Conservation (phyloP, 2,113 vertebrate species). For the Erpornis zantholeuca region DNA sequence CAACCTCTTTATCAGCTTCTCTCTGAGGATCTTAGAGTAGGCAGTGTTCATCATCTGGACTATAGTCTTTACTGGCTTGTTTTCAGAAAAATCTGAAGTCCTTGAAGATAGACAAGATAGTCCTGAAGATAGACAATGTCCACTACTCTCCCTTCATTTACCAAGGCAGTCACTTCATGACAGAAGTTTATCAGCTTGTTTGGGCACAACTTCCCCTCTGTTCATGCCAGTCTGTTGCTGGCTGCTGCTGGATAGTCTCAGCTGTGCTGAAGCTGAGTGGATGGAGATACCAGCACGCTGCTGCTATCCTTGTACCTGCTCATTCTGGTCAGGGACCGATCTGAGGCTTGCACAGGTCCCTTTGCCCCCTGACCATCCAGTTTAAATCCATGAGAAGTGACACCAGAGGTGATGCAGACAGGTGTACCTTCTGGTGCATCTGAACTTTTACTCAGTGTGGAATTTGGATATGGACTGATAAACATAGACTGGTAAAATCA, state of each 20-base stretch:
- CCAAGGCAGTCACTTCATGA: background rate
- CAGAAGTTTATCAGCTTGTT: background rate
- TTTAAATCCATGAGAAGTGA: background rate
- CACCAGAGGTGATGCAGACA: background rate
- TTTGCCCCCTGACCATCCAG: background rate
- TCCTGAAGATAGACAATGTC: background rate
- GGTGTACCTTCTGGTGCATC: background rate
- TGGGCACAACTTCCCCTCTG: background rate
- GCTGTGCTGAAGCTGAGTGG: background rate
- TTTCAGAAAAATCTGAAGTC: background rate
- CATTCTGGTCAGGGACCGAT: background rate
- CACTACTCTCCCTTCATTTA: background rate
- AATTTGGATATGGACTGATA: background rate
- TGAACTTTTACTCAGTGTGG: background rate
- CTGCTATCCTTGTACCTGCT: background rate
- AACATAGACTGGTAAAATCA: background rate
- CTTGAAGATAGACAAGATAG: no score
- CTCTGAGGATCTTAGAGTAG: background rate
- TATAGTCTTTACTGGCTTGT: background rate
- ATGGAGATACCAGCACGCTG: background rate
- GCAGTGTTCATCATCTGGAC: background rate
- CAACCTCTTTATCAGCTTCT: background rate
- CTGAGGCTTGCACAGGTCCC: background rate
- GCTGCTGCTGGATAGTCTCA: background rate
- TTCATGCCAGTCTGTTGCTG: background rate